These are phyloP conservation scores for Holothuria glaberrima DNA, from an alignment of 35 echinoderm and acorn worm genomes.

Conservation along the genomic window DNA sequence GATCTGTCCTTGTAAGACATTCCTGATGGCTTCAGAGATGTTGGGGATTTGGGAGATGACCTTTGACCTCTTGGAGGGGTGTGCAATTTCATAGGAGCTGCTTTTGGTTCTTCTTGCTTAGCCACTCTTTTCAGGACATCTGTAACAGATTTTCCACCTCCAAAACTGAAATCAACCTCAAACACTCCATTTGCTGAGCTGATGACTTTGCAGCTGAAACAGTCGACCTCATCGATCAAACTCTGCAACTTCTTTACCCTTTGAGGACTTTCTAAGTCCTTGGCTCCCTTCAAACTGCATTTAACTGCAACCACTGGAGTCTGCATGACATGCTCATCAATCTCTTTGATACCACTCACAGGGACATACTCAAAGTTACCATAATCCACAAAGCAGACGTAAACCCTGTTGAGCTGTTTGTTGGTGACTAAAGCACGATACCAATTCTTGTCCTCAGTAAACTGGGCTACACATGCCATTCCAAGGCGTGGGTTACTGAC, in stretches of 20 bases:
- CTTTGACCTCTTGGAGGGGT: slow-evolving; percentile 49
- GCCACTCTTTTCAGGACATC: slow-evolving; percentile 18
- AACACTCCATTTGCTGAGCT: slow-evolving; percentile 64
- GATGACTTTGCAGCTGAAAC: slow-evolving; percentile 61
- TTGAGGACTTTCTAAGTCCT: slow-evolving; percentile 34
- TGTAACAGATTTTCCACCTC: slow-evolving; percentile 51
- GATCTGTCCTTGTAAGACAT: not conserved
- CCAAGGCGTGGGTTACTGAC: slow-evolving; percentile 58
- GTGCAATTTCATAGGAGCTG: not conserved
- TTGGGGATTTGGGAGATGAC: slow-evolving; percentile 5
- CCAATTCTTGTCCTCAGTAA: slow-evolving; percentile 76
- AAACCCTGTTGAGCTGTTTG: slow-evolving; percentile 46
- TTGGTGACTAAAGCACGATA: slow-evolving; percentile 72
- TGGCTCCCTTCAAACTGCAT: slow-evolving; percentile 74
- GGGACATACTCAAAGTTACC: slow-evolving; percentile 78
- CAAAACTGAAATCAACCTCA: slow-evolving; percentile 71
- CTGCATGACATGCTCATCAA: slow-evolving; percentile 70
- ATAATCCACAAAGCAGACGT: slow-evolving; percentile 81
- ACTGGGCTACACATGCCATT: slow-evolving; percentile 80
- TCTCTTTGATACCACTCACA: slow-evolving; percentile 50
- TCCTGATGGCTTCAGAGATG: not conserved
- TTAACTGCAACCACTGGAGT: slow-evolving; percentile 79
- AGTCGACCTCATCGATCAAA: slow-evolving; percentile 58
- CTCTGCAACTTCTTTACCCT: slow-evolving; percentile 56
- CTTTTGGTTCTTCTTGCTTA: not conserved